Evolutionary conservation across 1,140 invertebrate genomes (phyloP).

Genomic region (Sarcophaga bullata): DNA sequence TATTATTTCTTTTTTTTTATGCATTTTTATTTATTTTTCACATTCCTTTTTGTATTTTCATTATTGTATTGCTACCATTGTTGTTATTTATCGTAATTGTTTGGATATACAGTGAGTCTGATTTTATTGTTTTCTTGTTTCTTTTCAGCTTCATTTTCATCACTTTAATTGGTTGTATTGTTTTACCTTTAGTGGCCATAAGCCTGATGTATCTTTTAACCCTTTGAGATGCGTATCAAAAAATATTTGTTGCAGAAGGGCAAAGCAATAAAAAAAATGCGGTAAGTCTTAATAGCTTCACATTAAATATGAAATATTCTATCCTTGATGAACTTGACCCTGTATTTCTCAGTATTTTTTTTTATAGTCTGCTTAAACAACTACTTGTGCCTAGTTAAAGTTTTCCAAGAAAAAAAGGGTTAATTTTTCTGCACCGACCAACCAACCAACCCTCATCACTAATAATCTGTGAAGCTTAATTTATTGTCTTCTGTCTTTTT

Average conservation of each 20-base stretch:
- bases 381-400: no score
- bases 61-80: background rate
- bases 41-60: background rate
- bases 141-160: background rate
- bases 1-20: background rate
- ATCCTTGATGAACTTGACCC: no score
- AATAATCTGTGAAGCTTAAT: background rate
- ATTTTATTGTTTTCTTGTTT: constrained; percentile 4
- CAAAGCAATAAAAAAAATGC: no score
- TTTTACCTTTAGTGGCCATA: constrained; percentile 17
- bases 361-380: no score
- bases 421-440: background rate
- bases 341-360: no score
- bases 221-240: background rate
- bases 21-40: background rate
- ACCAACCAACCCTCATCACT: background rate
- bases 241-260: no score
- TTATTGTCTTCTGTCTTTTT: background rate
- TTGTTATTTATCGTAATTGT: background rate
- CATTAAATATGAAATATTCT: no score
- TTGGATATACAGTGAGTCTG: background rate
- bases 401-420: no score
- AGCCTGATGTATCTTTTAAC: background rate
- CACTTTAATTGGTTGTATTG: constrained; percentile 13
- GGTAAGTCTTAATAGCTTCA: no score